Conservation (phyloP, 2,888 invertebrate species). For the Agrotis exclamationis region DNA sequence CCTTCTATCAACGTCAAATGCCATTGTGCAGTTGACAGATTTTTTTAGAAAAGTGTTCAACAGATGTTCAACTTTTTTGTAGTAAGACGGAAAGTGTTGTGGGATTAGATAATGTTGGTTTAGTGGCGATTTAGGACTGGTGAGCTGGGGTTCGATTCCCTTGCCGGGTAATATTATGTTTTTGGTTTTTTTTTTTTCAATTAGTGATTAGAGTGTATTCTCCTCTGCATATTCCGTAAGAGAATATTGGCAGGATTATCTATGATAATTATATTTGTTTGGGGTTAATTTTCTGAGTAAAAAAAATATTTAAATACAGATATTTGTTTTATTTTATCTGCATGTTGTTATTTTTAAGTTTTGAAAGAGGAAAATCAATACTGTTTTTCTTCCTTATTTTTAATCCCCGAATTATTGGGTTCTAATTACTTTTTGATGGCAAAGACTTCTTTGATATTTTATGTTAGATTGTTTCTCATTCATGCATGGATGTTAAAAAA, state of each 20-base stretch:
- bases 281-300: background rate
- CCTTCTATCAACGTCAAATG: too few species aligned
- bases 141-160: slow-evolving; percentile 26
- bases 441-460: slow-evolving; percentile 6
- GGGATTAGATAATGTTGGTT: background rate
- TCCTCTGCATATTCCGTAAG: background rate
- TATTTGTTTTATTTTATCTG: slow-evolving; percentile 24
- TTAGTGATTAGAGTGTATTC: background rate
- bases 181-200: background rate
- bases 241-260: background rate
- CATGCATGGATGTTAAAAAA: slow-evolving; percentile 42
- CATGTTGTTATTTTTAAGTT: slow-evolving; percentile 23
- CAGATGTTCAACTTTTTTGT: too few species aligned
- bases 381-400: background rate
- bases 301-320: background rate
- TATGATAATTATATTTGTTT: background rate
- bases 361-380: background rate
- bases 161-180: background rate
- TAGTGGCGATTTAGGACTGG: background rate
- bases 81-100: background rate
- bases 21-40: too few species aligned
- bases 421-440: background rate
- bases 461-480: slow-evolving; percentile 38
- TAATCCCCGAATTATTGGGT: slow-evolving; percentile 5
- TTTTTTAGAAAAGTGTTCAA: too few species aligned